Percentiles rank a stretch among this genome's conserved stretches.
Evolutionary conservation across 2,888 invertebrate species (phyloP).

Genomic region (Acleris holmiana): DNA sequence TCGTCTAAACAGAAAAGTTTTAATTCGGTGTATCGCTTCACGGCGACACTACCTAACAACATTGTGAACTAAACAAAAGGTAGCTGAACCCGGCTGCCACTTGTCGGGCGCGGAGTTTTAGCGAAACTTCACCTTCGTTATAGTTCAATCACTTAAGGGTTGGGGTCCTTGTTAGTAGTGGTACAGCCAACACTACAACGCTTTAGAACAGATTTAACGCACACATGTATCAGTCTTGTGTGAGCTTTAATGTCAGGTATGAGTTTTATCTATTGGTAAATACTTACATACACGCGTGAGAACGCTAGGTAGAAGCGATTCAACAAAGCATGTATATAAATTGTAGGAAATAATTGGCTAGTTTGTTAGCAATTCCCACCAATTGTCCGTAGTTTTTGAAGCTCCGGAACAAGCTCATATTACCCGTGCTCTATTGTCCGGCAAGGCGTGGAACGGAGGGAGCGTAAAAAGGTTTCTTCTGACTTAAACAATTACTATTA

Average conservation of each 20-base stretch:
- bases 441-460: background rate
- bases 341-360: background rate
- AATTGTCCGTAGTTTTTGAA: background rate
- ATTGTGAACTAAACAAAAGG: constrained; percentile 25
- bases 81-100: constrained; percentile 19
- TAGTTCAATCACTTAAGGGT: background rate
- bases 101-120: constrained; percentile 12
- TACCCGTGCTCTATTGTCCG: constrained; percentile 1
- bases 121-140: constrained; percentile 8
- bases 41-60: constrained; percentile 18
- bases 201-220: no score
- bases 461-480: background rate
- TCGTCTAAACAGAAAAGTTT: constrained; percentile 73
- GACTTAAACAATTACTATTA: background rate
- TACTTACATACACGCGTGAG: no score
- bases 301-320: no score
- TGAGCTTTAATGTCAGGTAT: no score
- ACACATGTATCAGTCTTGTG: no score
- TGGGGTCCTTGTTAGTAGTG: no score
- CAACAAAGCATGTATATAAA: background rate
- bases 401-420: background rate
- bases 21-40: constrained; percentile 60
- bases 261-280: no score
- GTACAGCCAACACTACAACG: no score
- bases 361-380: background rate